Conservation (phyloP, 2,797 vertebrate genomes). For the Bovichtus variegatus region DNA sequence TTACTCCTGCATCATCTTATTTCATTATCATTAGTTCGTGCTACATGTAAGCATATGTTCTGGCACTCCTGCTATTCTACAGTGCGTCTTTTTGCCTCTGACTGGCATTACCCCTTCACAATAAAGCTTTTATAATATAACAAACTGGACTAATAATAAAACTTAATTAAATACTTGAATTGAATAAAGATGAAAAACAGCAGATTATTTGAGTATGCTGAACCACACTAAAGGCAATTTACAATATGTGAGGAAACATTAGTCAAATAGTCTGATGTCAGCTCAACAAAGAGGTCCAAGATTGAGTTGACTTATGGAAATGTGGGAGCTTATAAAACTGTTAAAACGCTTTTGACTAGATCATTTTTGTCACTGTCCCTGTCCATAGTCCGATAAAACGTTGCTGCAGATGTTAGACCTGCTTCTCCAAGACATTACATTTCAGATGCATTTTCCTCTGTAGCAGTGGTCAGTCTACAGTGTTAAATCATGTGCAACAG, state of each 20-base stretch:
- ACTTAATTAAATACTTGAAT: not conserved
- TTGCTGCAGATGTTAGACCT: not conserved
- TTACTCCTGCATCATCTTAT: not conserved
- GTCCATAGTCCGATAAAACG: not conserved
- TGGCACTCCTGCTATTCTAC: not conserved
- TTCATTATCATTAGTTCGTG: not conserved
- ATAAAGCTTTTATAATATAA: not conserved
- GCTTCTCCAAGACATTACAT: not conserved
- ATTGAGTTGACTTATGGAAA: not conserved
- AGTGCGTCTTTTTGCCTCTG: not conserved
- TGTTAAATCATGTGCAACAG: not conserved
- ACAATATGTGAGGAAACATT: not conserved
- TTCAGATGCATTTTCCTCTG: not conserved
- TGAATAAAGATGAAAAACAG: not conserved
- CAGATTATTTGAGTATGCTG: not conserved
- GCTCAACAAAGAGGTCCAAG: not conserved
- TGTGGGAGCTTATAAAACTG: not conserved
- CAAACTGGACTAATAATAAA: not conserved
- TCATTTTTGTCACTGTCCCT: not conserved
- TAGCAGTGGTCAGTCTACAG: not conserved
- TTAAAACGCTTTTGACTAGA: too few relatives aligned
- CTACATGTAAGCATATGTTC: not conserved
- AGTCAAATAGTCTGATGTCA: not conserved
- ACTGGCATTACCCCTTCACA: not conserved
- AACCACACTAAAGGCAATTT: not conserved